Evolutionary conservation across 2,113 vertebrate genomes (phyloP), one percentile per base, ranked within the genome.

Genomic region (Seriola quinqueradiata): DNA sequence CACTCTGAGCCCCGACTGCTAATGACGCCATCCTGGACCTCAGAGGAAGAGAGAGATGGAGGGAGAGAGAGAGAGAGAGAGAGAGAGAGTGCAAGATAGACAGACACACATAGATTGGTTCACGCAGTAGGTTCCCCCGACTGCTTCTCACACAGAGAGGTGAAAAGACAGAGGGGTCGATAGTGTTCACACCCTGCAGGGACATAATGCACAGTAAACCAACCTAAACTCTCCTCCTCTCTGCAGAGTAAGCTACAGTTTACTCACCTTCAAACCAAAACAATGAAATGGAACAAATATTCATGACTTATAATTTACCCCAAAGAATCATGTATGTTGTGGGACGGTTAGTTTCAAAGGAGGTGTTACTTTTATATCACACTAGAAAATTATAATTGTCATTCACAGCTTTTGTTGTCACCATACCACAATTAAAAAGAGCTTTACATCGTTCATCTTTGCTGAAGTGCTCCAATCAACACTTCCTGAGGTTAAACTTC

Each of bases 1-100:
- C 81, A 88, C 88, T 89, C 88, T 82, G 91, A 94, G 91, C 87
- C 75, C 61, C 79, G 79, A 82, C 90, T 89, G 82, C 89, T 92
- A 93, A 94, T 91, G 92, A 92, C 63, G 66, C 28, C 52, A 71
- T 73, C 61, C 75, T 58, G 77, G 83, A 78, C 70, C 81, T 86
- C 72, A 59, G 85, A 76, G 79, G 78, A 28, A 54, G 5, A 7
- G 21, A 23, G 42, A 40, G 58, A 48, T 57, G 38, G 23, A 32
- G 42, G 44, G 38, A 34, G 13, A 40, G 8, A 58, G 32, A 52
- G 25, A 36, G 66, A 19, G 86, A 75, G 78, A 77, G 34, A 52
- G 5, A 4, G 19, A 63, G 40, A n/a, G 34, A 38, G 50, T 46
- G 55, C 34, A 17, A 0, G 36, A 73, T 28, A 44, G 5, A 58